Percentiles rank a stretch among this genome's conserved stretches.
phyloP scores from a whole-genome alignment of 2,888 invertebrate species.

The Netelia inedita region DNA sequence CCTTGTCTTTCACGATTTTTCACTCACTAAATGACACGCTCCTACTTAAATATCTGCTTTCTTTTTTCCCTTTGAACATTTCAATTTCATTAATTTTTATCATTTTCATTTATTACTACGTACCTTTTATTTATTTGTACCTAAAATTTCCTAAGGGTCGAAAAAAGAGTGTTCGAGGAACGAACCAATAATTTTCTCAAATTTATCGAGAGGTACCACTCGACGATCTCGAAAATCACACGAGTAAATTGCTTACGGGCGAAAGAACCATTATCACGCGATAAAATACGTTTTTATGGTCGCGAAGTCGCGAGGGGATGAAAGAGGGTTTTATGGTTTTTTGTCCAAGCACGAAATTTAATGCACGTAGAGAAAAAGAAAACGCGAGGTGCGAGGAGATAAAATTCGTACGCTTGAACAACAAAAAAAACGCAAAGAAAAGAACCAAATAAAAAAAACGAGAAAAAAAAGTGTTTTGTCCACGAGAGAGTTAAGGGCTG shows the following conservation, averaged over 20 bases:
- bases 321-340: neutral
- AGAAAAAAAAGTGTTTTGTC: constrained; percentile 23
- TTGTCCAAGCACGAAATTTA: too few species aligned
- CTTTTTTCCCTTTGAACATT: neutral
- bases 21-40: constrained; percentile 2
- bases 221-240: neutral
- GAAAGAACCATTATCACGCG: too few species aligned
- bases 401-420: neutral
- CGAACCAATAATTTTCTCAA: neutral
- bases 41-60: neutral
- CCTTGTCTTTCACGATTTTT: constrained; percentile 21
- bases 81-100: neutral
- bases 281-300: too few species aligned
- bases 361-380: too few species aligned
- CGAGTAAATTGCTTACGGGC: too few species aligned
- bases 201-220: neutral
- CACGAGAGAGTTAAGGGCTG: constrained; percentile 39
- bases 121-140: neutral
- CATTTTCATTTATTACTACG: neutral
- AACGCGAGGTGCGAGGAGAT: too few species aligned
- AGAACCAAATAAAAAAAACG: constrained; percentile 31
- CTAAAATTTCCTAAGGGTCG: neutral
- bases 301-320: neutral
- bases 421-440: neutral
- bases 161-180: neutral